Conservation (phyloP, 2,888 invertebrate species). For the Drosophila meridiana region DNA sequence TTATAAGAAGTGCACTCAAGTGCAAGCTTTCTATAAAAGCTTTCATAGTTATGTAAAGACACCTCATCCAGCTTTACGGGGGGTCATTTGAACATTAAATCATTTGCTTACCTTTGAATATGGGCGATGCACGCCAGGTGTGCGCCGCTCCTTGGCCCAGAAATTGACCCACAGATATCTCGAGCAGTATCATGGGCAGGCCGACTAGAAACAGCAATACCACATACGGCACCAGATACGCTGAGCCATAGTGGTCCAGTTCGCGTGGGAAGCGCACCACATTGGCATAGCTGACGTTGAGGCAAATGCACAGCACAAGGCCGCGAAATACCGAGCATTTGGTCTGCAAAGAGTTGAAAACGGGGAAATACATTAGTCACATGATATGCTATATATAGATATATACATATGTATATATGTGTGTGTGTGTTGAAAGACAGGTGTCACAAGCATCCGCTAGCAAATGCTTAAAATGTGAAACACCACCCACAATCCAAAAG, state of each 20-base stretch:
- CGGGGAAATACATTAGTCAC: conserved; percentile 20
- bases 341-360: conserved; percentile 74
- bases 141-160: conserved; percentile 85
- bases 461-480: conserved; percentile 4
- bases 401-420: background rate
- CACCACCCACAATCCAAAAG: conserved; percentile 45
- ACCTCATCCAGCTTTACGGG: background rate
- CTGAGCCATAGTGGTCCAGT: conserved; percentile 84
- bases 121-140: conserved; percentile 85
- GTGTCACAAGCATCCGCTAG: conserved; percentile 41
- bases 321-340: conserved; percentile 85
- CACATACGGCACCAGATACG: conserved; percentile 84
- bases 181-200: conserved; percentile 84
- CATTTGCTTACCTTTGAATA: conserved; percentile 84
- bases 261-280: conserved; percentile 85
- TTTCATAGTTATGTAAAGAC: no score
- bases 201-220: conserved; percentile 85
- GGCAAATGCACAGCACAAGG: conserved; percentile 84
- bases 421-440: conserved; percentile 17
- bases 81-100: conserved; percentile 16
- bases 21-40: background rate
- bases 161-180: conserved; percentile 85
- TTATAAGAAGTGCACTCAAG: background rate
- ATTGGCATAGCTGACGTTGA: conserved; percentile 85
- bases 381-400: background rate